These are phyloP conservation scores for Paramisgurnus dabryanus DNA, from an alignment of 2,113 vertebrate species.

Conservation along the genomic window DNA sequence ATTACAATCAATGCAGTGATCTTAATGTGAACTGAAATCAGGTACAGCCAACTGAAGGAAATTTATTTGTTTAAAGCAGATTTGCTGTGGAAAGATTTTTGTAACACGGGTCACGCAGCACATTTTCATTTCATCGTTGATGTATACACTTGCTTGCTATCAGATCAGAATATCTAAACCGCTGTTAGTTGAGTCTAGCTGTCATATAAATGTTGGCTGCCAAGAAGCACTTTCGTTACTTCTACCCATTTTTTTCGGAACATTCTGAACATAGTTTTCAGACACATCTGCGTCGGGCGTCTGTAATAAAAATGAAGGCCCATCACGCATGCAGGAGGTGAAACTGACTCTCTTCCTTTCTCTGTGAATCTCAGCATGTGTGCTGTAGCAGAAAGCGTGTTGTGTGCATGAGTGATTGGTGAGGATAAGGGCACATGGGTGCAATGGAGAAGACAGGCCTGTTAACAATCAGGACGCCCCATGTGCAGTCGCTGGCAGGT, in stretches of 20 bases:
- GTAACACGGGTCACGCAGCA: neutral
- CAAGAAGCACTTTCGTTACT: conserved; percentile 5
- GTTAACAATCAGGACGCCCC: conserved; percentile 72
- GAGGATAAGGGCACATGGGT: conserved; percentile 51
- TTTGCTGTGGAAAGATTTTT: conserved; percentile 57
- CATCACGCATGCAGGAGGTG: conserved; percentile 1
- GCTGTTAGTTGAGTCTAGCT: neutral
- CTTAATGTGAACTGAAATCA: conserved; percentile 19
- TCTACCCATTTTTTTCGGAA: conserved; percentile 11
- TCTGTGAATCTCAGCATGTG: conserved; percentile 25
- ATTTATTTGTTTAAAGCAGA: conserved; percentile 53
- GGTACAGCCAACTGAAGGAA: conserved; percentile 43
- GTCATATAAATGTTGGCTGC: neutral
- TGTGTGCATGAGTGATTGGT: conserved; percentile 30
- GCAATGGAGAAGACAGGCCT: conserved; percentile 62
- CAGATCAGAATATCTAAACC: conserved; percentile 9
- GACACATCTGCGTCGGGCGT: conserved; percentile 6
- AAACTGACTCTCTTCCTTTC: conserved; percentile 9
- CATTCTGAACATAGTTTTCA: neutral
- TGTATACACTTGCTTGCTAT: neutral
- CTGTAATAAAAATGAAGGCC: conserved; percentile 1
- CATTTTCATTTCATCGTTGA: conserved; percentile 7
- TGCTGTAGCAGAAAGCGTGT: conserved; percentile 13
- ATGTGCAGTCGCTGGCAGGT: conserved; percentile 62
- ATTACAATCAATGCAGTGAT: conserved; percentile 31